Percentiles rank a stretch among this genome's conserved stretches.
Conservation (phyloP, 1,140 invertebrate species). For the Scaptomyza pallida region DNA sequence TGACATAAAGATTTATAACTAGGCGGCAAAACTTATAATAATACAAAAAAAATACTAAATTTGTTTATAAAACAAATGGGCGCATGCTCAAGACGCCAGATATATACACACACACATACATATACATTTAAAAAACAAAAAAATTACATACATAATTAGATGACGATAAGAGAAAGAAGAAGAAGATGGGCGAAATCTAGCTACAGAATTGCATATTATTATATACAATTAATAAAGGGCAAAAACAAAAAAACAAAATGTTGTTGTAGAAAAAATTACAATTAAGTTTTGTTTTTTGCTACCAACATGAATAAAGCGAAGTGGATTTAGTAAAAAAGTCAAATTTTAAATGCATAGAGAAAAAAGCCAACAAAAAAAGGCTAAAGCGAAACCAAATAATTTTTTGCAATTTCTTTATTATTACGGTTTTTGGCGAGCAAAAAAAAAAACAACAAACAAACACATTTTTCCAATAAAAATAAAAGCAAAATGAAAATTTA, state of each 20-base stretch:
- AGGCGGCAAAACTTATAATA: neutral
- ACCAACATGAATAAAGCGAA: slow-evolving; percentile 37
- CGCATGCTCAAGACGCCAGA: slow-evolving; percentile 47
- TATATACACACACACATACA: slow-evolving; percentile 42
- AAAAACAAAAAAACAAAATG: slow-evolving; percentile 71
- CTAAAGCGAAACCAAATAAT: slow-evolving; percentile 45
- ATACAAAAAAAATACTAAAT: slow-evolving; percentile 4
- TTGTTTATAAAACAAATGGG: slow-evolving; percentile 75
- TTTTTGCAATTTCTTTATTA: slow-evolving; percentile 79
- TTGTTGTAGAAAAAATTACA: slow-evolving; percentile 80
- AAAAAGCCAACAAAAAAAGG: slow-evolving; percentile 33
- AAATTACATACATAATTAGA: slow-evolving; percentile 38
- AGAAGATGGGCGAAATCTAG: slow-evolving; percentile 59
- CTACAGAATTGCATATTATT: slow-evolving; percentile 82
- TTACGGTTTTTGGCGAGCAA: slow-evolving; percentile 69
- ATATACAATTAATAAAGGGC: slow-evolving; percentile 75
- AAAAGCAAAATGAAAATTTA: slow-evolving; percentile 38
- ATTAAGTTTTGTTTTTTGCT: slow-evolving; percentile 82
- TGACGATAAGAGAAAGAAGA: neutral
- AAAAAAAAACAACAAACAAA: slow-evolving; percentile 22
- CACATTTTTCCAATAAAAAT: slow-evolving; percentile 74
- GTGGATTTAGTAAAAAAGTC: slow-evolving; percentile 48
- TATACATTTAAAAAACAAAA: slow-evolving; percentile 42
- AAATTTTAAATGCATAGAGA: slow-evolving; percentile 69
- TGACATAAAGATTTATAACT: slow-evolving; percentile 30